These are phyloP conservation scores for Polyommatus iphigenia DNA, from an alignment of 2,888 invertebrate genomes.

Conservation along the genomic window DNA sequence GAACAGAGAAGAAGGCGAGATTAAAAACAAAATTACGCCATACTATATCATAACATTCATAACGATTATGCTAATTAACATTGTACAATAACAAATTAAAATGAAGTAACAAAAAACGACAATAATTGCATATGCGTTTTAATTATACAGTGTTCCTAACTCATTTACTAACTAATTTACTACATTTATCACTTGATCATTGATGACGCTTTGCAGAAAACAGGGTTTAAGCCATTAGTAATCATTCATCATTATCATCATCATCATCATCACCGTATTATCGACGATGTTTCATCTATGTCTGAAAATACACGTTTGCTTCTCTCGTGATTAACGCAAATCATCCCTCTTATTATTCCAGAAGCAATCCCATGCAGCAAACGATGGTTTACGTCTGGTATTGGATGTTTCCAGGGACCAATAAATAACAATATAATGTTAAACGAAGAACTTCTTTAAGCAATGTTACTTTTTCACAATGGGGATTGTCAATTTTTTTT, in stretches of 20 bases:
- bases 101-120: not conserved
- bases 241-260: not conserved
- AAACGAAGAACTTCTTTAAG: no score
- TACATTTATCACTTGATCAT: not conserved
- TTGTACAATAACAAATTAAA: not conserved
- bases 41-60: no score
- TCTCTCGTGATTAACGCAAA: no score
- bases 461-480: no score
- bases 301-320: not conserved
- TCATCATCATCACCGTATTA: not conserved
- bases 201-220: not conserved
- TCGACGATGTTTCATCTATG: not conserved
- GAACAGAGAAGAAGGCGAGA: not conserved
- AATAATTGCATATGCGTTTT: slow-evolving; percentile 5
- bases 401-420: no score
- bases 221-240: not conserved
- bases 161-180: not conserved
- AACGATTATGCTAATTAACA: not conserved
- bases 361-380: no score
- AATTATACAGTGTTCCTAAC: not conserved
- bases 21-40: not conserved
- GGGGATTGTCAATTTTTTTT: no score
- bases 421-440: no score
- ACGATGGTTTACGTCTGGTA: no score
- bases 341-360: no score